Evolutionary conservation across 2,797 vertebrate genomes (phyloP).

Genomic region (Scolopax bukidnonensis): DNA sequence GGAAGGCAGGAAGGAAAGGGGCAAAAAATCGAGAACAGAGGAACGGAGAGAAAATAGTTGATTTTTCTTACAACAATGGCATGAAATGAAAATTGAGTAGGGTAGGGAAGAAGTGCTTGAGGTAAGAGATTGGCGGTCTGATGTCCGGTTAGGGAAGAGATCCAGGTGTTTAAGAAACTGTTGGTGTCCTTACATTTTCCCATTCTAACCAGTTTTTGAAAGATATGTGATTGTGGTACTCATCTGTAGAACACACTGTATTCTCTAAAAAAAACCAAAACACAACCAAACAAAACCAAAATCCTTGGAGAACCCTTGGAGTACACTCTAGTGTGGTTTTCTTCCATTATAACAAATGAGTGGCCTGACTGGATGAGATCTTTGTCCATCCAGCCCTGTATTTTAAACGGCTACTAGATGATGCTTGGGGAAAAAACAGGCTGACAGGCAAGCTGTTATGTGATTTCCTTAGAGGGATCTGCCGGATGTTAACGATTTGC

Average conservation of each 20-base stretch:
- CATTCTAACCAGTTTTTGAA: background rate
- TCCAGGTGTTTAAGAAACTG: background rate
- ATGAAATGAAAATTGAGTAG: background rate
- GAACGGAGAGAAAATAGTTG: background rate
- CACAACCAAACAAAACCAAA: too few relatives aligned
- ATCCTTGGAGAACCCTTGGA: background rate
- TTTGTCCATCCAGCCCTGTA: background rate
- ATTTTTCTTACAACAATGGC: background rate
- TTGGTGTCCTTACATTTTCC: background rate
- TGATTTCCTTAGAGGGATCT: background rate
- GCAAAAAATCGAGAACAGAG: background rate
- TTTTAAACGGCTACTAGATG: background rate
- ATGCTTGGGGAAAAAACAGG: background rate
- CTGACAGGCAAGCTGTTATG: background rate
- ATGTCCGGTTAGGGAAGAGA: background rate
- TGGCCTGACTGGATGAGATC: background rate
- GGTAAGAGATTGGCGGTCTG: background rate
- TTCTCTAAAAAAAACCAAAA: background rate
- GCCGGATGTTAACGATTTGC: background rate
- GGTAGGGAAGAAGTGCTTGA: background rate
- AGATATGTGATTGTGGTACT: background rate
- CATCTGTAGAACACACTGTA: background rate
- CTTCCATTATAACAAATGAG: background rate
- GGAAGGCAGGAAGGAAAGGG: rapidly evolving
- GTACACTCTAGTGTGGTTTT: background rate